Evolutionary conservation across 2,113 vertebrate genomes (phyloP).

Genomic region (Lepus timidus): DNA sequence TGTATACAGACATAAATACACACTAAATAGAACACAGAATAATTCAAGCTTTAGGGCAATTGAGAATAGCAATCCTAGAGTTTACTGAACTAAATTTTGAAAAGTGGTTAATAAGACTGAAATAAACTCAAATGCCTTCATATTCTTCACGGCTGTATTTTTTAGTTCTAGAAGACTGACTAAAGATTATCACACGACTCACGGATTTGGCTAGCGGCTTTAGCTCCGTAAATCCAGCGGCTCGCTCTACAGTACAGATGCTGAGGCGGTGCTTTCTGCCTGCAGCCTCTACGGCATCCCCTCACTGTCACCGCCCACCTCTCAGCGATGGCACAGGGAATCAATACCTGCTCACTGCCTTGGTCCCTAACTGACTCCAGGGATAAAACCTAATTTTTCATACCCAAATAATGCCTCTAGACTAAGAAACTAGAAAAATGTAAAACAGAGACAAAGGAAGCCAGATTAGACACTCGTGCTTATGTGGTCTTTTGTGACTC

Average conservation of each 20-base stretch:
- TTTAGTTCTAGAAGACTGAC: slow-evolving; percentile 27
- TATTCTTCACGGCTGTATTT: slow-evolving; percentile 12
- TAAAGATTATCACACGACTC: background rate
- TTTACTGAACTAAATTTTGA: slow-evolving; percentile 29
- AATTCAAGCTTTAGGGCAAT: background rate
- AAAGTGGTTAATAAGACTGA: slow-evolving; percentile 27
- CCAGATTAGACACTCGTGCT: background rate
- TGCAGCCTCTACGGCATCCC: background rate
- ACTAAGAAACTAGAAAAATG: slow-evolving; percentile 2
- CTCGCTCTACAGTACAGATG: slow-evolving; percentile 1
- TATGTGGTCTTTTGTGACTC: background rate
- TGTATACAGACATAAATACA: background rate
- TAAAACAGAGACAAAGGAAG: background rate
- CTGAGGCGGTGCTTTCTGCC: background rate
- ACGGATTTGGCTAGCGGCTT: background rate
- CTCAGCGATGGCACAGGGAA: background rate
- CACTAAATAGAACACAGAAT: background rate
- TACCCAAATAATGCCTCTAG: background rate
- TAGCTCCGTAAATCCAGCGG: background rate
- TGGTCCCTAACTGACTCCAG: background rate
- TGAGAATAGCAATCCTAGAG: background rate
- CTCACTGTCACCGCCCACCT: background rate
- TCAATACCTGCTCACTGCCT: background rate
- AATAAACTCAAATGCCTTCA: slow-evolving; percentile 28
- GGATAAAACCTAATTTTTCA: background rate